A percentile compares a stretch with the other conserved stretches of the same genome.
phyloP scores from a whole-genome alignment of 2,113 vertebrate genomes.

The Epinephelus cyanopodus region DNA sequence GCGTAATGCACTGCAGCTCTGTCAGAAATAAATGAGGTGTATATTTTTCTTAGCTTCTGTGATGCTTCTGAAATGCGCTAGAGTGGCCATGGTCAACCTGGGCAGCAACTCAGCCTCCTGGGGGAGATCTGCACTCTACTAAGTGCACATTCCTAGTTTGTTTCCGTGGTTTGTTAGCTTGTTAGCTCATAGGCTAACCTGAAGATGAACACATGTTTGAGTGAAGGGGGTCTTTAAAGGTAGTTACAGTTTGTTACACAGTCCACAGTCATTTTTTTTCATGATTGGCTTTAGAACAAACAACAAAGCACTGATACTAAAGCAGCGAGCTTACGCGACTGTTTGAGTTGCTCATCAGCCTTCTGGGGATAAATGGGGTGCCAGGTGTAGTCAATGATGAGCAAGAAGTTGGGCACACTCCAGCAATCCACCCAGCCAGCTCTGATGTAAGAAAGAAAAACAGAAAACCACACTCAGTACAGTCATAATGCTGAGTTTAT shows the following conservation, averaged over 20 bases:
- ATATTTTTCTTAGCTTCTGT: too few relatives aligned
- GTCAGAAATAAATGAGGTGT: too few relatives aligned
- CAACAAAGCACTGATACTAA: not conserved
- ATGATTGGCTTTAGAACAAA: not conserved
- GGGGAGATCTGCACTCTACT: too few relatives aligned
- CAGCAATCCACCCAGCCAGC: slow-evolving; percentile 98
- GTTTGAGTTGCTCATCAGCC: slow-evolving; percentile 95
- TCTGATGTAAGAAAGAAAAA: slow-evolving; percentile 77
- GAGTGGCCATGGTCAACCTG: too few relatives aligned
- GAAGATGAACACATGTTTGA: too few relatives aligned
- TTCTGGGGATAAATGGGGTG: slow-evolving; percentile 98
- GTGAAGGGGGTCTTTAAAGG: not conserved
- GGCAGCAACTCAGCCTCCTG: too few relatives aligned
- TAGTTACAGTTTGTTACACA: not conserved
- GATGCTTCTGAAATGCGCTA: too few relatives aligned
- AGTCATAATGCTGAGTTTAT: slow-evolving; percentile 36
- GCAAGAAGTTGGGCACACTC: slow-evolving; percentile 94
- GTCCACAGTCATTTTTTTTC: not conserved
- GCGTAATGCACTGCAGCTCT: too few relatives aligned
- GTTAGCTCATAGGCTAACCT: too few relatives aligned
- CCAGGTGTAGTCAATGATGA: slow-evolving; percentile 97
- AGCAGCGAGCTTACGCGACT: slow-evolving; percentile 88
- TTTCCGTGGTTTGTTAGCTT: too few relatives aligned
- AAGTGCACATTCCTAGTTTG: too few relatives aligned
- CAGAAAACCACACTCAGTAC: slow-evolving; percentile 9